phyloP scores from a whole-genome alignment of 2,888 invertebrate genomes.

The Neoaliturus tenellus region DNA sequence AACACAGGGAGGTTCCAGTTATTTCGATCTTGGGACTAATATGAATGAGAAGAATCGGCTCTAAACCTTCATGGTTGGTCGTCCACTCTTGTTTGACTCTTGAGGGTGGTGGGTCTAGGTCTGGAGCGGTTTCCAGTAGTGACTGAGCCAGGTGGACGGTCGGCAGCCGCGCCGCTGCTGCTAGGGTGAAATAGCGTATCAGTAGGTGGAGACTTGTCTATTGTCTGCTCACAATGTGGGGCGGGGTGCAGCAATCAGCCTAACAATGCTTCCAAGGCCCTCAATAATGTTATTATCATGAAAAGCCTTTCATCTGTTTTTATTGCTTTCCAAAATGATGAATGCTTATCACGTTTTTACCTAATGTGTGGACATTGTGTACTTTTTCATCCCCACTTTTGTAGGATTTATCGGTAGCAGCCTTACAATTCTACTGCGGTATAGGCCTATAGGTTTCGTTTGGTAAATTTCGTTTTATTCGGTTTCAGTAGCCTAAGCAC shows the following conservation, averaged over 20 bases:
- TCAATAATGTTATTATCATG: slow-evolving; percentile 50
- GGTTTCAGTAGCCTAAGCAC: too few relatives aligned
- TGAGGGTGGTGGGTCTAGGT: too few relatives aligned
- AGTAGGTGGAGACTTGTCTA: slow-evolving; percentile 37
- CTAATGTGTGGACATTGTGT: slow-evolving; percentile 28
- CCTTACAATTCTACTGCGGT: too few relatives aligned
- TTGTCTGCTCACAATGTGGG: slow-evolving; percentile 39
- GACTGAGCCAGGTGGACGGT: background rate
- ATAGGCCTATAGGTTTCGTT: too few relatives aligned
- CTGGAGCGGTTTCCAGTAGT: background rate
- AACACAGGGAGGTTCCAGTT: too few relatives aligned
- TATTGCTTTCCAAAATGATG: slow-evolving; percentile 42
- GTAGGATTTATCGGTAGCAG: background rate
- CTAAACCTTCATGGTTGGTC: too few relatives aligned
- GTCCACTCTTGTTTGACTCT: too few relatives aligned
- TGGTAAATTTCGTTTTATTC: too few relatives aligned
- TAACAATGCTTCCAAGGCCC: slow-evolving; percentile 44
- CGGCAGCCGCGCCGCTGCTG: background rate
- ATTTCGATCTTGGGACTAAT: too few relatives aligned
- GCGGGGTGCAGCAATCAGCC: slow-evolving; percentile 17
- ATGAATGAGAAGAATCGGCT: too few relatives aligned
- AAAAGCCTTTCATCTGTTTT: slow-evolving; percentile 34
- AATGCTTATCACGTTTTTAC: slow-evolving; percentile 30
- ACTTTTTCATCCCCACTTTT: background rate
- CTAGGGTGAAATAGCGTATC: background rate